Conservation (phyloP, 1,140 invertebrate species). For the Caerostris extrusa region DNA sequence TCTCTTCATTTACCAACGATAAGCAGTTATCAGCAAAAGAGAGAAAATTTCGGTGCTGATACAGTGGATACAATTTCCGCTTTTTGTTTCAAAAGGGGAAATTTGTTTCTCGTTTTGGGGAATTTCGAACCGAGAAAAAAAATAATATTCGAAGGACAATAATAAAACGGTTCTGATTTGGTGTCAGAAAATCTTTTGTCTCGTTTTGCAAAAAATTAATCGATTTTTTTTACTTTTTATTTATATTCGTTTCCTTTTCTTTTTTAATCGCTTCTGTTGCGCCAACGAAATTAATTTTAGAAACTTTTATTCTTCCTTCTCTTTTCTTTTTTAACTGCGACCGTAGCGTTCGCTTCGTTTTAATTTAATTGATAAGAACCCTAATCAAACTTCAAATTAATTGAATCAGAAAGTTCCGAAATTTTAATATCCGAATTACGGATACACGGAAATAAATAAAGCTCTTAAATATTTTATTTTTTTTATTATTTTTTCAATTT, state of each 20-base stretch:
- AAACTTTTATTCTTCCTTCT: constrained; percentile 46
- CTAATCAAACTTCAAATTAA: constrained; percentile 75
- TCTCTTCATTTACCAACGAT: constrained; percentile 9
- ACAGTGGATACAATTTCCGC: constrained; percentile 67
- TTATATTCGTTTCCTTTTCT: constrained; percentile 16
- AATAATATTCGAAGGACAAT: constrained; percentile 24
- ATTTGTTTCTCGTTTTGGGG: constrained; percentile 65
- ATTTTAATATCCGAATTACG: constrained; percentile 73
- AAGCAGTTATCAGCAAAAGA: constrained; percentile 29
- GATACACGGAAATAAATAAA: background rate
- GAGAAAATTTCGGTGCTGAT: constrained; percentile 1
- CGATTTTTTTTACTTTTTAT: constrained; percentile 59
- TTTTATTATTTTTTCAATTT: constrained; percentile 44
- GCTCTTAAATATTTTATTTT: constrained; percentile 61
- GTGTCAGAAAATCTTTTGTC: constrained; percentile 73
- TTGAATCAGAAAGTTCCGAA: constrained; percentile 71
- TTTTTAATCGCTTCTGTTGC: constrained; percentile 58
- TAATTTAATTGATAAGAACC: constrained; percentile 75
- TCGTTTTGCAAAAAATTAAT: constrained; percentile 67
- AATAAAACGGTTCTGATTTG: constrained; percentile 69
- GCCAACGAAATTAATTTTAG: constrained; percentile 68
- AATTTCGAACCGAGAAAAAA: background rate
- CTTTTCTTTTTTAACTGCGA: constrained; percentile 42
- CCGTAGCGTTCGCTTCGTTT: constrained; percentile 36
- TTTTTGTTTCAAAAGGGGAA: constrained; percentile 60